Base-by-base conservation (phyloP, 2,888 invertebrate genomes). In the Drosophila neoperkinsi region DNA sequence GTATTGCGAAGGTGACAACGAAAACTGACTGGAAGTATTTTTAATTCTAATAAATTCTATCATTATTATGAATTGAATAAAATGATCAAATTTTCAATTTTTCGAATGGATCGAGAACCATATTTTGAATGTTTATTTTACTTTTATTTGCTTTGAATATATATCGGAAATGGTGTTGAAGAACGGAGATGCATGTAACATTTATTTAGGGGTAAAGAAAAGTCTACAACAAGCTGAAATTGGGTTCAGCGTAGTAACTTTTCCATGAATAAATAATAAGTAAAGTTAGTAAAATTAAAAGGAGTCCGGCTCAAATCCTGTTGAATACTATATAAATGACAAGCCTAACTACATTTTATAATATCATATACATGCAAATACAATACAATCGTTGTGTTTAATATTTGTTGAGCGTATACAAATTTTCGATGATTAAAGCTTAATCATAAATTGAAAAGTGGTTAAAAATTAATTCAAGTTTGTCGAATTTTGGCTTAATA, bases 11-110 rank as follows among this genome's bases (percentile, higher is more conserved):
- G 46, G 16, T 46, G 16, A 25, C 46, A 25, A 25, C 25, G 28
- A 46, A 69, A 43, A 4, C 5, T 80, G 4, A 16, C 43, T 46
- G 25, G 25, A 46, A 4, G 9, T 46, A 46, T 16, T 46, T 1
- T 2, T 46, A 46, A 25, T 46, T 46, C 7, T 0, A 9, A 46
- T 21, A 0, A 21, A 9, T 16, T 46, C 9, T 43, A 4, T 16
- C 7, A 4, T 21, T 21, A 21, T 13, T 4, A 7, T 46, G 21
- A 46, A 46, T 46, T 46, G 21, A 4, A 16, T 46, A 16, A 46
- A 46, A 46, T 16, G 4, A 46, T 16, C 21, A 46, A 46, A 21
- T 16, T 13, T 4, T 16, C 21, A 7, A 46, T 1, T 1, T 16
- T 46, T 46, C 13, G 13, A 21, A 21, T 46, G 46, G 1, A 46